Conservation (phyloP, 2,113 vertebrate species). For the Eubucco bourcierii region DNA sequence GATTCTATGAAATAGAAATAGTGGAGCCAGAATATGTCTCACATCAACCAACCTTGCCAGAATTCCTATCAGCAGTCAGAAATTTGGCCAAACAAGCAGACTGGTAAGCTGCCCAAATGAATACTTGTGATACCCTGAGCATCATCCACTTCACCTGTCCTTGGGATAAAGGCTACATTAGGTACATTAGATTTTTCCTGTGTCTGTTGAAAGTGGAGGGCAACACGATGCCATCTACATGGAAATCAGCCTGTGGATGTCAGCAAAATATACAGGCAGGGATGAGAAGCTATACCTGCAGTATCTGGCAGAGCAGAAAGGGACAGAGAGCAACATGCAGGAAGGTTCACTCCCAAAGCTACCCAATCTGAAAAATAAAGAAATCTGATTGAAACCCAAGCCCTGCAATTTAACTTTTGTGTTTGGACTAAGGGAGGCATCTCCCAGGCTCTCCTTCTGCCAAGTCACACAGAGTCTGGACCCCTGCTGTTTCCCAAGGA, state of each 20-base stretch:
- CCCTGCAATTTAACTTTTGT: background rate
- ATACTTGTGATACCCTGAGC: background rate
- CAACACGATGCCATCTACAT: background rate
- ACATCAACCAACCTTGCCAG: background rate
- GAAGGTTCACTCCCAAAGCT: background rate
- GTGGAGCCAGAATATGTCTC: accelerated
- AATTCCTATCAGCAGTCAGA: background rate
- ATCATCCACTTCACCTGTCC: background rate
- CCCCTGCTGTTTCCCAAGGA: accelerated
- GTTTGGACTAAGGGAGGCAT: accelerated
- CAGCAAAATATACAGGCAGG: background rate
- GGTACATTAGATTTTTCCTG: background rate
- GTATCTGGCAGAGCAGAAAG: background rate
- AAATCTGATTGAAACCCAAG: background rate
- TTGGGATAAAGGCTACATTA: background rate
- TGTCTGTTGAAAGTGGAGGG: background rate
- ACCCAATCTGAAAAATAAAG: background rate
- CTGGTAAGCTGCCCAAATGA: background rate
- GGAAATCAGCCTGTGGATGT: background rate
- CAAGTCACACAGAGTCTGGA: background rate
- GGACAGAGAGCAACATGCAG: background rate
- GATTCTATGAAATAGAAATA: background rate
- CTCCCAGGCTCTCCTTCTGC: background rate
- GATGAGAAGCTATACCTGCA: background rate
- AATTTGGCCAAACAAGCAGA: accelerated